Evolutionary conservation across 2,888 invertebrate species (phyloP), one percentile per base, ranked within the genome.

Genomic region (Salticus scenicus): DNA sequence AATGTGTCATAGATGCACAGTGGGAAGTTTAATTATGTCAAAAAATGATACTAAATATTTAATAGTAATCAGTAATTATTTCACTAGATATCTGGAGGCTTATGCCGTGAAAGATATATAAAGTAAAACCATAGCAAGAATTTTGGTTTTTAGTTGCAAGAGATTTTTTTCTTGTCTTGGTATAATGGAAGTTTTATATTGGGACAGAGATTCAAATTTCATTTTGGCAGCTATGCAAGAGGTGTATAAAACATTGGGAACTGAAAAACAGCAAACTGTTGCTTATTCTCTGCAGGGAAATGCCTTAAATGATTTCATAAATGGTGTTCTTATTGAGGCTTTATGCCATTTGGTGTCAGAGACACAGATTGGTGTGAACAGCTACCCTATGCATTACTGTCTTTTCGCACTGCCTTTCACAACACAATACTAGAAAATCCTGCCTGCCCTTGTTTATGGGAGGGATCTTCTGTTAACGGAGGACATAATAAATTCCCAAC

Each of bases 291-390:
- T 31, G 30, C 30, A 33, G 8, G 30, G 67, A 12, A 33, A 70
- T 70, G 70, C 41, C 4, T 2, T 27, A 1, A 42, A 24, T n/a
- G 70, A 70, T 24, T 30, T 14, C 1, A 2, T 41, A 1, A 69
- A 69, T 31, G 4, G 7, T 4, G 14, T 10, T 10, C 14, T 69
- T 2, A 27, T 69, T n/a, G 28, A 69, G 7, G 31, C 8, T 30
- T 63, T 31, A 63, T 33, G 17, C 30, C 72, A 20, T 14, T n/a
- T 20, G 8, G 33, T 37, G 1, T 2, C 5, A 7, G 57, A 72
- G 17, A 28, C 27, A 8, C 47, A 72, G 42, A 41, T 10, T 70
- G 70, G 70, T 28, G 33, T 41, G 70, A 70, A 41, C 31, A 24
- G 5, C 1, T 72, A n/a, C 51, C 47, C 12, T 51, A 28, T 2